A percentile compares a stretch with the other conserved stretches of the same genome.
Conservation (phyloP, 2,113 vertebrate genomes). For the Anolis carolinensis region DNA sequence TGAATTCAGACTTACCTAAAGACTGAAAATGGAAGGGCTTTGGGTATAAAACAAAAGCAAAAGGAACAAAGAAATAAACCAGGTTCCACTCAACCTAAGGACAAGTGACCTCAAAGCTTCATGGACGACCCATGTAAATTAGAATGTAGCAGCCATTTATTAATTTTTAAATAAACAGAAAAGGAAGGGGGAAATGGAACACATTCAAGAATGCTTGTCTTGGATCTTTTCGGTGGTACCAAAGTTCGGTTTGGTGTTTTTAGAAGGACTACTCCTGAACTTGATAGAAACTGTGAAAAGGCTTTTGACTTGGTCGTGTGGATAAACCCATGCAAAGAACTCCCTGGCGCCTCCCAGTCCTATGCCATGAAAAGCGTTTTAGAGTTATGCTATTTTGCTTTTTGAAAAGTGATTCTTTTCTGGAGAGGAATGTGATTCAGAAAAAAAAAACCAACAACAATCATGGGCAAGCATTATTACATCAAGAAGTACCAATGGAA, state of each 20-base stretch:
- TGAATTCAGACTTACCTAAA: slow-evolving; percentile 69
- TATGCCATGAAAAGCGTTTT: slow-evolving; percentile 17
- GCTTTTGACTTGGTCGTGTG: slow-evolving; percentile 42
- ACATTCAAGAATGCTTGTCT: slow-evolving; percentile 67
- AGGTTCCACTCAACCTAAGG: slow-evolving; percentile 73
- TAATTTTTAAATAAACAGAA: slow-evolving; percentile 50
- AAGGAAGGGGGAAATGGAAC: slow-evolving; percentile 54
- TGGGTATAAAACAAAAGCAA: slow-evolving; percentile 61
- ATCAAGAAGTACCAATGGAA: slow-evolving; percentile 14
- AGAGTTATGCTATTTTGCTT: slow-evolving; percentile 56
- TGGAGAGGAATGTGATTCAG: slow-evolving; percentile 41
- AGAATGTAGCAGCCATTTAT: slow-evolving; percentile 77
- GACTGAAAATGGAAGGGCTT: slow-evolving; percentile 72
- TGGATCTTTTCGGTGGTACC: slow-evolving; percentile 79
- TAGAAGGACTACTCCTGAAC: slow-evolving; percentile 70
- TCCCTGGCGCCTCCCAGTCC: slow-evolving; percentile 30
- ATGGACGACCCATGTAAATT: slow-evolving; percentile 78
- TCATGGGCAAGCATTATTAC: slow-evolving; percentile 50
- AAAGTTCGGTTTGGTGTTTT: slow-evolving; percentile 81
- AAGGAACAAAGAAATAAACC: slow-evolving; percentile 41
- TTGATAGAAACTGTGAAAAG: slow-evolving; percentile 57
- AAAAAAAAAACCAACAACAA: neutral
- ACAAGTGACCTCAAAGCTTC: slow-evolving; percentile 79
- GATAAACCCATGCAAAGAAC: slow-evolving; percentile 48
- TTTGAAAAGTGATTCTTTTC: slow-evolving; percentile 55